Evolutionary conservation across 1,140 invertebrate species (phyloP).

Genomic region (Drosophila lini): DNA sequence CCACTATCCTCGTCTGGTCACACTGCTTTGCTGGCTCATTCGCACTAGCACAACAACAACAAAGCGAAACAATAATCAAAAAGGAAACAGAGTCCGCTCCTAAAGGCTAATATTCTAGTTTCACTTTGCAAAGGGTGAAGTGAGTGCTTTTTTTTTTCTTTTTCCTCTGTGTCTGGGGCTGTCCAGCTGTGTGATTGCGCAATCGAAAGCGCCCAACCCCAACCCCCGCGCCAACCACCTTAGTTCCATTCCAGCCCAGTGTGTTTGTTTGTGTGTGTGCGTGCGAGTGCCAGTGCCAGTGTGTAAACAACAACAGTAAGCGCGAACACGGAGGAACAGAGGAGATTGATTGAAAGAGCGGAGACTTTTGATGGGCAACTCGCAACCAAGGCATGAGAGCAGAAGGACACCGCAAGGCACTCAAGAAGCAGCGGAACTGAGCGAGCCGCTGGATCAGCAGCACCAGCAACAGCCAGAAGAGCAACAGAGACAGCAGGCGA

Average conservation of each 20-base stretch:
- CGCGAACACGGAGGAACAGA: constrained; percentile 15
- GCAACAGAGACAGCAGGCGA: constrained; percentile 24
- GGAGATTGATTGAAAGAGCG: constrained; percentile 37
- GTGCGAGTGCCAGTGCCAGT: constrained; percentile 12
- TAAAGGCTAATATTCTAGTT: constrained; percentile 20
- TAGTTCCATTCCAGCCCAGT: constrained; percentile 11
- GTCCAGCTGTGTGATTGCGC: constrained; percentile 30
- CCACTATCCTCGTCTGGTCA: neutral
- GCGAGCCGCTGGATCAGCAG: constrained; percentile 31
- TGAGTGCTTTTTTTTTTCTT: constrained; percentile 5
- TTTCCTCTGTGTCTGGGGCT: constrained; percentile 10
- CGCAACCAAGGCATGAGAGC: constrained; percentile 44
- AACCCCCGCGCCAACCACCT: constrained; percentile 9
- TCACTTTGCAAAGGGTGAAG: constrained; percentile 5
- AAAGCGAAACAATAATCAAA: constrained; percentile 27
- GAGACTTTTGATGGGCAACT: constrained; percentile 61
- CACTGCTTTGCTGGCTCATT: constrained; percentile 19
- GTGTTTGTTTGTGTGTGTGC: constrained; percentile 9
- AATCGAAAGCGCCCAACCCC: constrained; percentile 13
- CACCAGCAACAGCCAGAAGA: constrained; percentile 29
- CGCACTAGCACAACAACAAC: constrained; percentile 31
- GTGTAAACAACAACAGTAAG: constrained; percentile 39
- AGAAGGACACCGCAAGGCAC: constrained; percentile 46
- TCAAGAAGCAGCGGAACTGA: constrained; percentile 34
- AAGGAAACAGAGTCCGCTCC: constrained; percentile 8